phyloP scores from a whole-genome alignment of 2,797 vertebrate species.

The Eupleurogrammus muticus region DNA sequence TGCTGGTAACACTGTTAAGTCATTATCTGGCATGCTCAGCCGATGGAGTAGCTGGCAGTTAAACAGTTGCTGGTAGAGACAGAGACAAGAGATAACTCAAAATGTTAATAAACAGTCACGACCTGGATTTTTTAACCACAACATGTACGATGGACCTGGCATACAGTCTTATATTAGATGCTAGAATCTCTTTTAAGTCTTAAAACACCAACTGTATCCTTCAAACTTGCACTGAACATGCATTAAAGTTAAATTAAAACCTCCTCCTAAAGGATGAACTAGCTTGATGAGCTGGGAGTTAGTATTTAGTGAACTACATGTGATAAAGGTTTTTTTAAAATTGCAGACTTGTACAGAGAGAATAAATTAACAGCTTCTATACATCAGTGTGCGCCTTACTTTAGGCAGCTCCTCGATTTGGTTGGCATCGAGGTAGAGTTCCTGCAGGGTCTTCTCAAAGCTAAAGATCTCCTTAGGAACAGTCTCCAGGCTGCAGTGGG shows the following conservation, averaged over 20 bases:
- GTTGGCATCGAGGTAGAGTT: constrained; percentile 99
- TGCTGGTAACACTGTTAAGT: constrained; percentile 93
- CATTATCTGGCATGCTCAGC: constrained; percentile 99
- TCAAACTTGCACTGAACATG: not conserved
- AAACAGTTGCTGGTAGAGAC: constrained; percentile 93
- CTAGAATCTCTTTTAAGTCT: not conserved
- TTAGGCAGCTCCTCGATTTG: constrained; percentile 99
- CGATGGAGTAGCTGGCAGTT: constrained; percentile 97
- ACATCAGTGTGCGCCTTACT: constrained; percentile 78
- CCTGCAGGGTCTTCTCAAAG: constrained; percentile 98
- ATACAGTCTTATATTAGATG: not conserved
- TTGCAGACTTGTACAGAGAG: not conserved
- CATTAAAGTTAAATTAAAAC: not conserved
- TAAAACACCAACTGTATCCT: constrained; percentile 10
- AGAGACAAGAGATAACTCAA: constrained; percentile 21
- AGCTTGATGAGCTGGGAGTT: not conserved
- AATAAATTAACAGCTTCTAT: not conserved
- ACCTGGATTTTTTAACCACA: not conserved
- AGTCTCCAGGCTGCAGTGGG: constrained; percentile 98
- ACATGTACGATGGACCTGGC: not conserved
- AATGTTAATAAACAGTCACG: not conserved
- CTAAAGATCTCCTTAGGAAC: constrained; percentile 99
- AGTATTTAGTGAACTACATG: not conserved
- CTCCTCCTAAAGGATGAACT: constrained; percentile 15
- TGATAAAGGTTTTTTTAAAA: not conserved